Conservation (phyloP, 2,888 invertebrate species). For the Hypomecis atomaria region DNA sequence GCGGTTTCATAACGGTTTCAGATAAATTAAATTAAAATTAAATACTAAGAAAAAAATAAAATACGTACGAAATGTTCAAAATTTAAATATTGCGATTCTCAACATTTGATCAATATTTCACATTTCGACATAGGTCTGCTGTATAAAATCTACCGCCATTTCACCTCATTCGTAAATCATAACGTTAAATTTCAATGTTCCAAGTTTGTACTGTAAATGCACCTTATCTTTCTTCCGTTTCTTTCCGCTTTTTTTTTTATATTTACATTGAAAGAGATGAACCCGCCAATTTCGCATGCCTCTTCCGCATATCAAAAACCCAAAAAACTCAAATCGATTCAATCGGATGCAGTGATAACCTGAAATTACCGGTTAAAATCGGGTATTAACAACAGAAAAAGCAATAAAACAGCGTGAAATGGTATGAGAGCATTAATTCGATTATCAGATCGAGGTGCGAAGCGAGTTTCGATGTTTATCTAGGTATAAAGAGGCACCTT, state of each 20-base stretch:
- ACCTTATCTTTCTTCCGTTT: background rate
- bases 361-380: slow-evolving; percentile 77
- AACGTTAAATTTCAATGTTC: no score
- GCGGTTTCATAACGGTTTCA: slow-evolving; percentile 4
- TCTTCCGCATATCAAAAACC: slow-evolving; percentile 50
- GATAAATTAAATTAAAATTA: background rate
- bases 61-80: no score
- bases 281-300: slow-evolving; percentile 44
- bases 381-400: slow-evolving; percentile 77
- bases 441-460: slow-evolving; percentile 84
- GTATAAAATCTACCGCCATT: no score
- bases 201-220: no score
- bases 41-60: no score
- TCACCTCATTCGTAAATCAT: no score
- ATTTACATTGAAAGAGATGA: slow-evolving; percentile 17
- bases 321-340: slow-evolving; percentile 73
- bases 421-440: slow-evolving; percentile 82
- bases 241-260: background rate
- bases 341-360: slow-evolving; percentile 79
- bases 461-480: slow-evolving; percentile 85
- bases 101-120: no score
- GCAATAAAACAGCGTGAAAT: slow-evolving; percentile 83
- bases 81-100: no score
- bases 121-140: no score
- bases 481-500: slow-evolving; percentile 82